Evolutionary conservation across 1,140 invertebrate genomes (phyloP).

Genomic region (Drosophila nannoptera): DNA sequence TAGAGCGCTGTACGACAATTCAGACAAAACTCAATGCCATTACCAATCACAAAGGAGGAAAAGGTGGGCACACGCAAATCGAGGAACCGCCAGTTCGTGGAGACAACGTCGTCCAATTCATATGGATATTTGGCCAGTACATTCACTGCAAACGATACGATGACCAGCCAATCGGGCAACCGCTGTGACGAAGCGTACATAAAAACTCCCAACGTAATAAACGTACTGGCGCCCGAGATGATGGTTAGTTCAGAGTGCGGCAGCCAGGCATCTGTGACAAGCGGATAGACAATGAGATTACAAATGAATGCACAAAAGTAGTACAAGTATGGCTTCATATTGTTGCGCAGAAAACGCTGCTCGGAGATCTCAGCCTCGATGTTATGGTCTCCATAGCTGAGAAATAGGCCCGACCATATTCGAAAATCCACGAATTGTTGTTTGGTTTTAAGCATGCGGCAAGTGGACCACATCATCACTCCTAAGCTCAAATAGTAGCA

Average conservation of each 20-base stretch:
- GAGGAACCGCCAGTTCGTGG: conserved; percentile 88
- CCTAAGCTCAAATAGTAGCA: conserved; percentile 83
- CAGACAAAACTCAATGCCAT: conserved; percentile 91
- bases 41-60: conserved; percentile 88
- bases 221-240: conserved; percentile 85
- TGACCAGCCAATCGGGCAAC: conserved; percentile 84
- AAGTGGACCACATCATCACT: conserved; percentile 87
- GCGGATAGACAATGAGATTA: conserved; percentile 87
- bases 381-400: conserved; percentile 85
- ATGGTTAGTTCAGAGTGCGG: conserved; percentile 91
- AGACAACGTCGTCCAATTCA: conserved; percentile 88
- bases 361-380: conserved; percentile 88
- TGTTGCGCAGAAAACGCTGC: conserved; percentile 89
- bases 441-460: conserved; percentile 87
- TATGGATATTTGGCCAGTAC: conserved; percentile 91
- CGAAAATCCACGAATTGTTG: conserved; percentile 87
- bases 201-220: conserved; percentile 87
- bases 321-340: conserved; percentile 88
- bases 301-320: conserved; percentile 87
- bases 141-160: conserved; percentile 89
- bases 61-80: conserved; percentile 89
- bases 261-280: conserved; percentile 87
- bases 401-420: conserved; percentile 88
- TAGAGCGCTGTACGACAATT: conserved; percentile 89
- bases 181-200: conserved; percentile 80